These are phyloP conservation scores for Peromyscus maniculatus DNA, from an alignment of 2,113 vertebrate genomes.

Conservation along the genomic window DNA sequence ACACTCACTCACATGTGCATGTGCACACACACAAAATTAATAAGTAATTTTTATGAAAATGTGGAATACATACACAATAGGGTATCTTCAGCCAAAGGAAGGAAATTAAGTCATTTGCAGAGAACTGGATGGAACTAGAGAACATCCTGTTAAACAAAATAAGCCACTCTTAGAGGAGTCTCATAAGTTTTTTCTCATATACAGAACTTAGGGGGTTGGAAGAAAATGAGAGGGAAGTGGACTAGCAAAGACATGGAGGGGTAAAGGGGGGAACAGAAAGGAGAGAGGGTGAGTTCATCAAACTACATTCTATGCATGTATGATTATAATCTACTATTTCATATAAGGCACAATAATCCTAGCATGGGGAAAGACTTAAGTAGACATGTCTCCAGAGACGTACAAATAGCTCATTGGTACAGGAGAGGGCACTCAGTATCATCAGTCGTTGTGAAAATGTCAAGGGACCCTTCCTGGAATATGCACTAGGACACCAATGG, in stretches of 20 bases:
- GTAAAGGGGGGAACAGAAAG: neutral
- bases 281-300: neutral
- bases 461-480: neutral
- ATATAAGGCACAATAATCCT: neutral
- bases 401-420: neutral
- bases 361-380: neutral
- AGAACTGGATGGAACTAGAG: neutral
- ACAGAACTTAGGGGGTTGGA: rapidly evolving
- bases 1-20: neutral
- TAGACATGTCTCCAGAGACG: neutral
- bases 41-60: neutral
- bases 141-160: neutral
- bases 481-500: neutral
- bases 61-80: neutral
- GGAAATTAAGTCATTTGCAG: neutral
- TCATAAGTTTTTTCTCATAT: neutral
- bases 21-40: neutral
- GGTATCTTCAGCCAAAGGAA: neutral
- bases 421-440: neutral
- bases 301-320: neutral
- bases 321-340: neutral
- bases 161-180: neutral
- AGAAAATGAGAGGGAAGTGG: too few relatives aligned
- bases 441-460: neutral
- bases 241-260: neutral